Percentiles rank a stretch among this genome's conserved stretches.
These are phyloP conservation scores for Mormyrops attenuatus DNA, from an alignment of 2,797 vertebrate species.

Conservation along the genomic window DNA sequence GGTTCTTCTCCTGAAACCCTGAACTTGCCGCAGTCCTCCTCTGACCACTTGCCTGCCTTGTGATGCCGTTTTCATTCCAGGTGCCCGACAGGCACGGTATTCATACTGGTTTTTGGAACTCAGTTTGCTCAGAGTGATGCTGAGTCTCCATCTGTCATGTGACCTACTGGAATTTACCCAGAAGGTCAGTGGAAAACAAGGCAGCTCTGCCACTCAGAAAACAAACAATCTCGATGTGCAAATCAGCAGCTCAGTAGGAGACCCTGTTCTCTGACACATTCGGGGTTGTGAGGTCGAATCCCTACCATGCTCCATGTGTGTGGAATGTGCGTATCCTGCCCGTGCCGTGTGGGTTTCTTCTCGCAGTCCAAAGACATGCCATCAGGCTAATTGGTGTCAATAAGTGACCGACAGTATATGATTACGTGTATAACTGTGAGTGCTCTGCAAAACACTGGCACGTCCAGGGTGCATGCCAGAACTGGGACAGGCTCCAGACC, in stretches of 20 bases:
- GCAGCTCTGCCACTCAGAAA: neutral
- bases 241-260: neutral
- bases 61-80: neutral
- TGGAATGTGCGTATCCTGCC: neutral
- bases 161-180: neutral
- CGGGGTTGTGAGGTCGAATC: neutral
- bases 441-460: neutral
- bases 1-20: neutral
- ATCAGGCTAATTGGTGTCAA: neutral
- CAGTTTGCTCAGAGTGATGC: neutral
- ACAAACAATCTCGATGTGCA: neutral
- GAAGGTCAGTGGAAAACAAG: neutral
- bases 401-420: neutral
- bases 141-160: neutral
- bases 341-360: neutral
- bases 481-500: neutral
- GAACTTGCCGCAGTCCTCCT: neutral
- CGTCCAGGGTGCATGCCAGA: neutral
- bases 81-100: neutral
- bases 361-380: neutral
- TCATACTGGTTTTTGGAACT: neutral
- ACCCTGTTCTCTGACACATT: neutral
- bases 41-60: neutral
- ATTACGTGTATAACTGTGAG: neutral
- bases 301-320: neutral